A percentile compares a stretch with the other conserved stretches of the same genome.
These are phyloP conservation scores for Enteromius argenteus DNA, from an alignment of 2,797 vertebrate genomes.

Conservation along the genomic window DNA sequence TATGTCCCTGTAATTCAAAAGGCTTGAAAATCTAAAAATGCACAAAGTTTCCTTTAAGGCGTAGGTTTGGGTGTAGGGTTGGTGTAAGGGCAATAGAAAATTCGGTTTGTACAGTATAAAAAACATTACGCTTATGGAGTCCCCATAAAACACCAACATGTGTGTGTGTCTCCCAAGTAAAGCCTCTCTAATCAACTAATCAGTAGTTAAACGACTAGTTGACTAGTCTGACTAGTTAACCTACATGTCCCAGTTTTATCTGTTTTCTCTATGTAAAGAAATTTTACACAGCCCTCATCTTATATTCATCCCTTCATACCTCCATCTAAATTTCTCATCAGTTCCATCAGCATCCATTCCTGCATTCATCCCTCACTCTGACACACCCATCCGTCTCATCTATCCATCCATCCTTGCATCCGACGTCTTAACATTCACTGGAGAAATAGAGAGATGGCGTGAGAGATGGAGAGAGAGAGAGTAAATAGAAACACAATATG, in stretches of 20 bases:
- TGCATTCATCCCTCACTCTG: constrained; percentile 44
- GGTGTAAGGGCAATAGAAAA: no score
- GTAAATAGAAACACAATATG: constrained; percentile 50
- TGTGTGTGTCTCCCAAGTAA: neutral
- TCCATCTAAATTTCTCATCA: constrained; percentile 44
- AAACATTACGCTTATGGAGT: no score
- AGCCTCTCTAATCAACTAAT: neutral
- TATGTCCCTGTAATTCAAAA: no score
- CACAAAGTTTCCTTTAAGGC: no score
- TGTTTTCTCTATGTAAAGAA: neutral
- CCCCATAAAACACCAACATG: no score
- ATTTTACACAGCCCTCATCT: constrained; percentile 6
- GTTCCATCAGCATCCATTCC: constrained; percentile 41
- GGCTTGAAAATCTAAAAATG: no score
- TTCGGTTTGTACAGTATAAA: no score
- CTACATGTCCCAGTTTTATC: neutral
- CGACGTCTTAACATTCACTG: constrained; percentile 28
- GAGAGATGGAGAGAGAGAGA: constrained; percentile 46
- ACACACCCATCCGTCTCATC: constrained; percentile 42
- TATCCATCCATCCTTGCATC: constrained; percentile 35
- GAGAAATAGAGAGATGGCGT: constrained; percentile 12
- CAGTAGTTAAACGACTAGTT: neutral
- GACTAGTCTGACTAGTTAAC: neutral
- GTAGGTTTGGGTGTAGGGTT: no score
- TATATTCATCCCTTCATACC: constrained; percentile 28